A percentile compares a stretch with the other conserved stretches of the same genome.
Evolutionary conservation across 2,888 invertebrate genomes (phyloP).

Genomic region (Spialia ferax): DNA sequence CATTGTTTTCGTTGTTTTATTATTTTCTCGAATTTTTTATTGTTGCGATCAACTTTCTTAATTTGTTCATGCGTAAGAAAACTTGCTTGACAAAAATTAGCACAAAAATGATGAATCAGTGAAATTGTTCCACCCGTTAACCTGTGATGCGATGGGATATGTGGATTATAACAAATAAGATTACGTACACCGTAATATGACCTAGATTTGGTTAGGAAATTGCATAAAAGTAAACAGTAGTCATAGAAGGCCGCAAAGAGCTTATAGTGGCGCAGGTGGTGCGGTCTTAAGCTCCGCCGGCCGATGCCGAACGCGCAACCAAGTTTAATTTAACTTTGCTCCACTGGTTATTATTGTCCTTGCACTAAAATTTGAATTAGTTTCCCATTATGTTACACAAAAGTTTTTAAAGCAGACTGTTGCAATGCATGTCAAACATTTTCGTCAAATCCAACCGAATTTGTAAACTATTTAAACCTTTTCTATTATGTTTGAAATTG

Average conservation of each 20-base stretch:
- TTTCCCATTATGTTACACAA: not conserved
- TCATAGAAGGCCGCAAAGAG: conserved; percentile 78
- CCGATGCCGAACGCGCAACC: conserved; percentile 72
- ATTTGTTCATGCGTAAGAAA: too few relatives aligned
- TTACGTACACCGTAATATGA: not conserved
- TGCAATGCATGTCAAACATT: not conserved
- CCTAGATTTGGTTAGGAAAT: conserved; percentile 58
- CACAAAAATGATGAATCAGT: too few relatives aligned
- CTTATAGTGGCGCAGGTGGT: conserved; percentile 76
- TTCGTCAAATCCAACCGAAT: too few relatives aligned
- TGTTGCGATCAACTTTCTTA: too few relatives aligned
- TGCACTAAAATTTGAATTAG: conserved; percentile 49
- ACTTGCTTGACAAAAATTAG: too few relatives aligned
- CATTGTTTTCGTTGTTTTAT: too few relatives aligned
- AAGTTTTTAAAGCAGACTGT: not conserved
- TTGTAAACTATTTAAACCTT: too few relatives aligned
- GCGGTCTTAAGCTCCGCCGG: conserved; percentile 70
- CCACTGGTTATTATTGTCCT: conserved; percentile 61
- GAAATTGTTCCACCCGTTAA: too few relatives aligned
- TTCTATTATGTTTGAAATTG: too few relatives aligned
- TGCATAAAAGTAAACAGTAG: conserved; percentile 71
- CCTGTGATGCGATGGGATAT: too few relatives aligned
- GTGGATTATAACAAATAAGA: too few relatives aligned
- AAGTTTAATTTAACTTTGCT: conserved; percentile 82
- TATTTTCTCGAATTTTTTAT: too few relatives aligned